Evolutionary conservation across 2,888 invertebrate species (phyloP).

Genomic region (Meteorus cinctellus): DNA sequence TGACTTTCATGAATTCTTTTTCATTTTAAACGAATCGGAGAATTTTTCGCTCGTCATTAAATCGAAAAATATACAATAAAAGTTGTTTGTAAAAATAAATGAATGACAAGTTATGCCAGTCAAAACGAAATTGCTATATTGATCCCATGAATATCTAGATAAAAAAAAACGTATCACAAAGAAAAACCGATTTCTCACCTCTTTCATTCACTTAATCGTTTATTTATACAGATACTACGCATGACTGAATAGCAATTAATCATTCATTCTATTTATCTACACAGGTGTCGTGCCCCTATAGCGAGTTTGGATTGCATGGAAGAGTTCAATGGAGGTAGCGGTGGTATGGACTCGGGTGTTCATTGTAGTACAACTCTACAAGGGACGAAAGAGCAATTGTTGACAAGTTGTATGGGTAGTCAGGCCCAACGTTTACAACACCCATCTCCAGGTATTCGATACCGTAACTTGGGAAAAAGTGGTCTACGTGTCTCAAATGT

Average conservation of each 20-base stretch:
- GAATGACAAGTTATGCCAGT: too few relatives aligned
- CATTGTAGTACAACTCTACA: slow-evolving; percentile 72
- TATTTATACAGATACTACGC: neutral
- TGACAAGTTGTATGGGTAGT: slow-evolving; percentile 73
- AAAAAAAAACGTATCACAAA: too few relatives aligned
- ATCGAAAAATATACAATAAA: too few relatives aligned
- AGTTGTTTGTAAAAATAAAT: too few relatives aligned
- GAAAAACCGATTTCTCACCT: too few relatives aligned
- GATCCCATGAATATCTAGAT: too few relatives aligned
- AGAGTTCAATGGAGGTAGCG: slow-evolving; percentile 86
- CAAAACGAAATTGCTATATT: too few relatives aligned
- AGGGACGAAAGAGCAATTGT: slow-evolving; percentile 77
- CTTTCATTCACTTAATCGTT: too few relatives aligned
- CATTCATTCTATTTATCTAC: slow-evolving; percentile 46
- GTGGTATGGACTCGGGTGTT: slow-evolving; percentile 70
- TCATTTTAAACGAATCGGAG: too few relatives aligned
- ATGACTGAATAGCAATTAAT: neutral
- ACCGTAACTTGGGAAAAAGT: slow-evolving; percentile 96
- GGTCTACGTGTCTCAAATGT: slow-evolving; percentile 95
- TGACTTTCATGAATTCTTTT: too few relatives aligned
- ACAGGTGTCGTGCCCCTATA: slow-evolving; percentile 92
- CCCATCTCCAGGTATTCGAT: slow-evolving; percentile 86
- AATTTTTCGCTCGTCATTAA: too few relatives aligned
- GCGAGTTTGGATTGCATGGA: slow-evolving; percentile 96
- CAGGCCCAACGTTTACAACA: slow-evolving; percentile 77